Percentiles rank a stretch among this genome's conserved stretches.
Evolutionary conservation across 2,797 vertebrate genomes (phyloP).

Genomic region (Natrix natrix): DNA sequence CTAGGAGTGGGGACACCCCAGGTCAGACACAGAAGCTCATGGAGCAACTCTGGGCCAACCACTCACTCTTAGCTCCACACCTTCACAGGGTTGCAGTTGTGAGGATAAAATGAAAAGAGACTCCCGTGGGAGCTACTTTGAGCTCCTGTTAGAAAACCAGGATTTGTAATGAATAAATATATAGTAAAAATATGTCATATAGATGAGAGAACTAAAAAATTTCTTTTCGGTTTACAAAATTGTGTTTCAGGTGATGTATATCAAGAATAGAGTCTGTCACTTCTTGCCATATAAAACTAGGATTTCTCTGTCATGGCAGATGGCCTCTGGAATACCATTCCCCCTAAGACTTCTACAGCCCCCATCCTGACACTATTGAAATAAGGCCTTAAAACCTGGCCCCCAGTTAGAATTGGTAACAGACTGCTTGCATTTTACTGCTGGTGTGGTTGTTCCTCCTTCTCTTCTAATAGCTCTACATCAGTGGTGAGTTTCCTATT

Average conservation of each 20-base stretch:
- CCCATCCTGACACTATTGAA: background rate
- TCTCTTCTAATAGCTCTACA: background rate
- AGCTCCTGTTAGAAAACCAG: background rate
- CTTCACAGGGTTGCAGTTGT: background rate
- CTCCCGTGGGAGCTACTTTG: background rate
- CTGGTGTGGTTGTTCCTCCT: background rate
- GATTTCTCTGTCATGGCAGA: background rate
- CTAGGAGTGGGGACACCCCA: background rate
- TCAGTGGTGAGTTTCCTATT: background rate
- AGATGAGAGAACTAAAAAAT: background rate
- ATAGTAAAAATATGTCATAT: background rate
- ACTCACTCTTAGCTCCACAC: background rate
- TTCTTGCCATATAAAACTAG: background rate
- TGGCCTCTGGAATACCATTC: background rate
- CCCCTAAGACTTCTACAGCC: background rate
- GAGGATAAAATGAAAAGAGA: background rate
- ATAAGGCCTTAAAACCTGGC: background rate
- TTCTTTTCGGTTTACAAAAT: background rate
- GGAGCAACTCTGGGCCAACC: background rate
- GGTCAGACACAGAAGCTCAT: background rate
- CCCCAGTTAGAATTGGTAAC: background rate
- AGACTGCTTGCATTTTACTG: background rate
- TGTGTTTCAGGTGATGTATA: background rate
- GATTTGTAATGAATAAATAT: background rate
- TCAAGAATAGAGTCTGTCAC: background rate